Evolutionary conservation across 2,888 invertebrate genomes (phyloP), one percentile per base, ranked within the genome.

Genomic region (Cremastinae sp.): DNA sequence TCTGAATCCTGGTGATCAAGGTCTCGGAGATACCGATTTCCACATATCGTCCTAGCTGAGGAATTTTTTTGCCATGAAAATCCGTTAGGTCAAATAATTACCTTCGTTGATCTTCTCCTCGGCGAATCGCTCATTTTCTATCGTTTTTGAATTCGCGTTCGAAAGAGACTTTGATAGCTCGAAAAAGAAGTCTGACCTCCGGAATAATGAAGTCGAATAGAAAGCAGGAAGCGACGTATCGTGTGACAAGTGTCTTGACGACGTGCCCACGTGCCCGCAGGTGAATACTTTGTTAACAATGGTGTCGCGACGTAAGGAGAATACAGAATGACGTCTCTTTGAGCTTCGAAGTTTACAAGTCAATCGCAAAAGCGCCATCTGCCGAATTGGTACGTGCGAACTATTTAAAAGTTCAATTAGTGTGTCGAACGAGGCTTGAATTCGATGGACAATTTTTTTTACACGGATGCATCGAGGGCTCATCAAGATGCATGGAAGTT

Each of bases 71-170:
- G 39, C 39, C 68, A 20, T 49, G 49, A 49, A 68, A 68, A 68
- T 68, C 68, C 68, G 68, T 58, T 68, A 68, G 39, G 58, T 68
- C 58, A 68, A 59, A 49, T 68, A 68, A 68, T 58, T 35, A 66
- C 45, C 16, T 22, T 28, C 65, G 8, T 18, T 47, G 20, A 35
- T 8, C 39, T 39, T 64, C 58, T 69, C 51, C 8, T 16, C 18
- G 49, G 49, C 49, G 49, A 35, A 8, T 10, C 45, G 45, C 9
- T n/a, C n/a, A 12, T 20, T 0, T 18, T 35, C 47, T 37, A 47
- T 37, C 62, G 37, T 18, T 47, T 35, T 14, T 47, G 35, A 49
- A n/a, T 12, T 9, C 43, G 22, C 39, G 58, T 9, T 45, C 43
- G 49, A 16, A 47, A 47, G 16, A 10, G 45, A 14, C 28, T 41